Base-by-base conservation (phyloP, 2,797 vertebrate genomes). In the Oceanodroma leucorhoa region DNA sequence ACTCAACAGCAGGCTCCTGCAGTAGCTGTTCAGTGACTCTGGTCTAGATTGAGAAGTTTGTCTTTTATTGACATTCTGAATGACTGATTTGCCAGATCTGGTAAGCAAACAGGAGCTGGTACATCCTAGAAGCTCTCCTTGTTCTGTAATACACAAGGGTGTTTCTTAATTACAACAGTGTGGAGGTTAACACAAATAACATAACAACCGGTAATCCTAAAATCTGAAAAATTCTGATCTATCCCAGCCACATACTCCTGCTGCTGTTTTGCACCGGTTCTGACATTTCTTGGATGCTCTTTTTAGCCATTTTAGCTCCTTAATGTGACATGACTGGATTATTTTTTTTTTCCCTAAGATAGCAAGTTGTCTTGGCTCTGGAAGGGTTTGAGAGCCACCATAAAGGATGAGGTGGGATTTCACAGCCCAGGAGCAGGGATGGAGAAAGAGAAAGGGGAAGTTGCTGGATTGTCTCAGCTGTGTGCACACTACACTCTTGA, bases 1-100 rank as follows among this genome's bases (percentile, higher is more conserved):
- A 58, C 46, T 82, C 76, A 87, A 20, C 58, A 77, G 41, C 41
- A 81, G 32, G 32, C 36, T 91, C n/a, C 61, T 65, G 60, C 89
- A 50, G 32, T 7, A 87, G 71, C 60, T 83, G 9, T 58, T 43
- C 55, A 75, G 27, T 89, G 69, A 48, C 72, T 86, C 57, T 62
- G 36, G 11, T 77, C 27, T 85, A 61, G 23, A 66, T 32, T 18
- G 51, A 80, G 57, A 86, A 72, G 23, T 73, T 60, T 79, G 51
- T 57, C 27, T 87, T 90, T 54, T 29, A 29, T 5, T 91, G 75
- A 50, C 30, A 5, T 81, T 93, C 79, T 86, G 54, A n/a, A 15
- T 55, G 54, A 86, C 9, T 29, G n/a, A 32, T 82, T 81, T 81
- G 65, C 34, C 40, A 54, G 32, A 41, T 51, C 38, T 80, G 53